A percentile compares a stretch with the other conserved stretches of the same genome.
phyloP scores from a whole-genome alignment of 2,888 invertebrate genomes.

The Diplazon laetatorius region DNA sequence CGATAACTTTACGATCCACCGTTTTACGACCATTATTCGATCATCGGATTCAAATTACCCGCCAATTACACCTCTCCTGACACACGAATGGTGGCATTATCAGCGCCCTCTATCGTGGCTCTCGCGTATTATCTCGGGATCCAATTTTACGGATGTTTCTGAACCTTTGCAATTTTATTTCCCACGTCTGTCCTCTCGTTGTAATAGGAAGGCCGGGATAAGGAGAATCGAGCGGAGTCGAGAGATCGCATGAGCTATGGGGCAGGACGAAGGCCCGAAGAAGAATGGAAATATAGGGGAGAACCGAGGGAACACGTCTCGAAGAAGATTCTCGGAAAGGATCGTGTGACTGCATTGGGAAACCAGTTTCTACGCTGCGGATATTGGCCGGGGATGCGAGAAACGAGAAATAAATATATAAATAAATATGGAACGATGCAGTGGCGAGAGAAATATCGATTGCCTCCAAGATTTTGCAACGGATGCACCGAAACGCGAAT shows the following conservation, averaged over 20 bases:
- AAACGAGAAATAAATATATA: slow-evolving; percentile 36
- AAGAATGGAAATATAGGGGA: slow-evolving; percentile 19
- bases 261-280: slow-evolving; percentile 6
- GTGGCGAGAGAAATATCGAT: slow-evolving; percentile 23
- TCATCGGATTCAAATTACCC: no score
- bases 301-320: slow-evolving; percentile 36
- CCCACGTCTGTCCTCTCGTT: no score
- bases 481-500: slow-evolving; percentile 18
- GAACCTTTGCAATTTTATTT: no score
- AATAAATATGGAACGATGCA: slow-evolving; percentile 30
- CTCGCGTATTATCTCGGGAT: no score
- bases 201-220: no score
- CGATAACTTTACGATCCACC: no score
- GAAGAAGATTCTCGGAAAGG: slow-evolving; percentile 43
- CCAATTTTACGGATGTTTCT: no score
- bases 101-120: no score
- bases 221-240: slow-evolving; percentile 4
- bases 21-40: no score
- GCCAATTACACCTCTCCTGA: no score
- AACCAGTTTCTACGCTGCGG: slow-evolving; percentile 39
- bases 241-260: neutral
- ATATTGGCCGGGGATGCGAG: slow-evolving; percentile 18
- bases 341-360: slow-evolving; percentile 11
- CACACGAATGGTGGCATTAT: no score
- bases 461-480: slow-evolving; percentile 11